Evolutionary conservation across 2,888 invertebrate species (phyloP).

Genomic region (Eremobia ochroleuca): DNA sequence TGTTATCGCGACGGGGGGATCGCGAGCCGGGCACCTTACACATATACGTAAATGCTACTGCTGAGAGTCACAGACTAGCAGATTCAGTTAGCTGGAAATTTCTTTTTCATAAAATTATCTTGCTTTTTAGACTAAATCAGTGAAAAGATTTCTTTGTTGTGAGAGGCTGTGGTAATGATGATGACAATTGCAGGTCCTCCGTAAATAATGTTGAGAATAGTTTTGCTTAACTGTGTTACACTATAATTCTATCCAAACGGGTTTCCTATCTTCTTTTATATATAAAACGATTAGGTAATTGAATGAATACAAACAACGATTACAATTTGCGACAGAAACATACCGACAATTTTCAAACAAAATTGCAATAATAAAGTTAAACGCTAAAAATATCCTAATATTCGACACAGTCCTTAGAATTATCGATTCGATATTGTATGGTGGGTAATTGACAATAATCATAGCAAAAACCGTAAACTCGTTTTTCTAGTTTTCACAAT

Average conservation of each 20-base stretch:
- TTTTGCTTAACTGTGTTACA: slow-evolving; percentile 25
- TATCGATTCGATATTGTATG: slow-evolving; percentile 66
- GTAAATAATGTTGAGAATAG: not conserved
- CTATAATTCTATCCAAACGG: slow-evolving; percentile 2
- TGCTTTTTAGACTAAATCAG: not conserved
- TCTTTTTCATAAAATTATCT: too few relatives aligned
- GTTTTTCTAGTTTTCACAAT: slow-evolving; percentile 59
- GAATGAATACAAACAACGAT: not conserved
- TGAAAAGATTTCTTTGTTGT: not conserved
- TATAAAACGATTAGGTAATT: not conserved
- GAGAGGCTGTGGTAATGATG: too few relatives aligned
- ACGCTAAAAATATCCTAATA: slow-evolving; percentile 62
- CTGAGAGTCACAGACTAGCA: slow-evolving; percentile 66
- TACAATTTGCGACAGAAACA: slow-evolving; percentile 17
- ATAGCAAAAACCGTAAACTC: slow-evolving; percentile 57
- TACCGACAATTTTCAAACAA: slow-evolving; percentile 32
- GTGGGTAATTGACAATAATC: slow-evolving; percentile 60
- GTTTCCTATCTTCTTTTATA: not conserved
- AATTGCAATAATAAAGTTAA: slow-evolving; percentile 36
- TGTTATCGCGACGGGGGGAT: slow-evolving; percentile 88
- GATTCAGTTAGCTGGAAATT: slow-evolving; percentile 1
- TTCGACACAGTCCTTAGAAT: slow-evolving; percentile 65
- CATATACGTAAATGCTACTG: slow-evolving; percentile 75
- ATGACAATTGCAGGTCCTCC: slow-evolving; percentile 2
- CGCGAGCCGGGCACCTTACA: slow-evolving; percentile 81